phyloP scores from a whole-genome alignment of 2,797 vertebrate species.

The Apodemus agrarius region DNA sequence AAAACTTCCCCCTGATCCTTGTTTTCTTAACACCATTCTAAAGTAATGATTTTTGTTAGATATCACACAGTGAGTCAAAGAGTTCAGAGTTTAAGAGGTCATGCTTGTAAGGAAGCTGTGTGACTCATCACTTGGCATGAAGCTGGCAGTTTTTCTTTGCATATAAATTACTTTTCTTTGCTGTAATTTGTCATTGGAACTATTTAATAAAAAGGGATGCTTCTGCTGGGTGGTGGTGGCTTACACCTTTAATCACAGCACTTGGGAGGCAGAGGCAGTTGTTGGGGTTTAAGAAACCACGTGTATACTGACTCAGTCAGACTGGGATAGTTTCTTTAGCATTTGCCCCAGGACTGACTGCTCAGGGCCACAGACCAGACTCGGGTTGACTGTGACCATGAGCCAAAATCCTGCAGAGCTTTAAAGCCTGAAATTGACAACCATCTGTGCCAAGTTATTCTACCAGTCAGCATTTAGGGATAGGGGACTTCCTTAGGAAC shows the following conservation, averaged over 20 bases:
- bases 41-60: constrained; percentile 25
- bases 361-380: not conserved
- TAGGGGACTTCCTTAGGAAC: not conserved
- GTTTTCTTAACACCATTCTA: not conserved
- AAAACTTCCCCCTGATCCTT: not conserved
- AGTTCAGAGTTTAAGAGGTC: not conserved
- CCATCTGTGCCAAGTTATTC: not conserved
- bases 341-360: not conserved
- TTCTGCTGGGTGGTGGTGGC: not conserved
- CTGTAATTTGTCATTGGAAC: constrained; percentile 24
- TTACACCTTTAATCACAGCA: not conserved
- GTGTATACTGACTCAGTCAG: not conserved
- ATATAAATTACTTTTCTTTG: not conserved
- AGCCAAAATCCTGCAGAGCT: not conserved
- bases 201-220: constrained; percentile 8
- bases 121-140: not conserved
- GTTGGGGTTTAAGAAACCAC: not conserved
- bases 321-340: not conserved
- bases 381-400: not conserved
- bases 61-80: not conserved
- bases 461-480: not conserved
- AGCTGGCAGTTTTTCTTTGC: constrained; percentile 39
- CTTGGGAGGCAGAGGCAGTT: not conserved
- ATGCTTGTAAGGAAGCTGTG: constrained; percentile 12
- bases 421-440: not conserved